phyloP scores from a whole-genome alignment of 2,888 invertebrate genomes.

The Plebejus melissa region DNA sequence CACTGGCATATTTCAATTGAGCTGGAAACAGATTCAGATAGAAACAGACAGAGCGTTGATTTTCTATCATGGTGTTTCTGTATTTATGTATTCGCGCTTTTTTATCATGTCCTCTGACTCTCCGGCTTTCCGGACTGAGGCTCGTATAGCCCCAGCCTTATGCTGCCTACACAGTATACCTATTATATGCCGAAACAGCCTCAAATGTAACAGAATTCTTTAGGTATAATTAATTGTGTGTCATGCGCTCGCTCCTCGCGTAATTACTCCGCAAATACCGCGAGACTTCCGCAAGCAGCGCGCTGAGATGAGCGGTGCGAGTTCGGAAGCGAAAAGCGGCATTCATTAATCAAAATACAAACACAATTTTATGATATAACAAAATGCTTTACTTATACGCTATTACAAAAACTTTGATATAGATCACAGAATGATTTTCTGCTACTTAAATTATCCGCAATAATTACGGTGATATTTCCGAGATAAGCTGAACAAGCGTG shows the following conservation, averaged over 20 bases:
- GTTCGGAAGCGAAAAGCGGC: not conserved
- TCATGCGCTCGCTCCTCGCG: constrained; percentile 40
- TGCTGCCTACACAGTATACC: not conserved
- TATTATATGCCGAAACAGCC: constrained; percentile 20
- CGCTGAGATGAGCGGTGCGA: not conserved
- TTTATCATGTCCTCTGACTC: not conserved
- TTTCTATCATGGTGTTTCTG: too few species aligned
- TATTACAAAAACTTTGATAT: too few species aligned
- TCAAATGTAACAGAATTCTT: constrained; percentile 33
- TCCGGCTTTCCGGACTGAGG: not conserved
- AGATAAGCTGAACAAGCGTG: too few species aligned
- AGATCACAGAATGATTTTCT: too few species aligned
- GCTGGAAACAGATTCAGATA: too few species aligned
- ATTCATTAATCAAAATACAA: not conserved
- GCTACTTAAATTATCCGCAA: too few species aligned
- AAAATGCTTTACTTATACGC: too few species aligned
- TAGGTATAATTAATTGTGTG: constrained; percentile 48
- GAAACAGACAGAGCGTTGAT: too few species aligned
- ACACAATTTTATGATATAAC: too few species aligned
- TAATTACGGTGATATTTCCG: too few species aligned
- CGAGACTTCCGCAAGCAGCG: constrained; percentile 30
- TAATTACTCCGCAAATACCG: constrained; percentile 39
- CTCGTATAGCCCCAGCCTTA: not conserved
- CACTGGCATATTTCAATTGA: too few species aligned
- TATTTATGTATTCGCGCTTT: too few species aligned